Conservation (phyloP, 2,113 vertebrate species). For the Lagenorhynchus albirostris region DNA sequence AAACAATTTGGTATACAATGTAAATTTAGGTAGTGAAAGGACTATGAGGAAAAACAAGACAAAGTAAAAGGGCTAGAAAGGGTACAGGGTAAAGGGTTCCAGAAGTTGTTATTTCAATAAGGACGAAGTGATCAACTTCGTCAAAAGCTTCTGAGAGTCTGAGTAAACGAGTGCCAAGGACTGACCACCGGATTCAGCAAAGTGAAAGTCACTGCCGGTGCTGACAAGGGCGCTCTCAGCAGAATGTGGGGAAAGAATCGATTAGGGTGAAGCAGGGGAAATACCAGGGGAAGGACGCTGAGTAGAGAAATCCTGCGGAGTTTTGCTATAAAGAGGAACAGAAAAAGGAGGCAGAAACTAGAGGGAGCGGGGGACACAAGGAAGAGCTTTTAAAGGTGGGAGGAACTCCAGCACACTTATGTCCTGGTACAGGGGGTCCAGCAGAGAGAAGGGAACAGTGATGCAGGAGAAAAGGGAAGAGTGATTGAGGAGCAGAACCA, state of each 20-base stretch:
- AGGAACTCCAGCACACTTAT: neutral
- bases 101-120: neutral
- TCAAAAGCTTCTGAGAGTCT: neutral
- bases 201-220: neutral
- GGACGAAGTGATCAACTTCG: neutral
- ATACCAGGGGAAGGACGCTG: neutral
- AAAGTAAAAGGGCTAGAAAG: neutral
- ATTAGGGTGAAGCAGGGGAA: neutral
- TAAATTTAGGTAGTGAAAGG: neutral
- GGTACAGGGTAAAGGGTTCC: accelerated
- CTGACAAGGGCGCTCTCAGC: neutral
- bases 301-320: neutral
- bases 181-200: neutral
- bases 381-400: neutral
- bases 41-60: neutral
- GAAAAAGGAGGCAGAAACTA: neutral
- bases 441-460: neutral
- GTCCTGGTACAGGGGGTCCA: neutral
- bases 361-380: neutral
- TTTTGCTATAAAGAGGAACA: neutral
- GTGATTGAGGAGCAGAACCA: neutral
- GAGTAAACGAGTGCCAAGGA: neutral
- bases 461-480: neutral
- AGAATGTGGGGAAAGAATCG: neutral
- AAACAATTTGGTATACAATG: neutral